Evolutionary conservation across 2,797 vertebrate species (phyloP).

Genomic region (Sus cebifrons): DNA sequence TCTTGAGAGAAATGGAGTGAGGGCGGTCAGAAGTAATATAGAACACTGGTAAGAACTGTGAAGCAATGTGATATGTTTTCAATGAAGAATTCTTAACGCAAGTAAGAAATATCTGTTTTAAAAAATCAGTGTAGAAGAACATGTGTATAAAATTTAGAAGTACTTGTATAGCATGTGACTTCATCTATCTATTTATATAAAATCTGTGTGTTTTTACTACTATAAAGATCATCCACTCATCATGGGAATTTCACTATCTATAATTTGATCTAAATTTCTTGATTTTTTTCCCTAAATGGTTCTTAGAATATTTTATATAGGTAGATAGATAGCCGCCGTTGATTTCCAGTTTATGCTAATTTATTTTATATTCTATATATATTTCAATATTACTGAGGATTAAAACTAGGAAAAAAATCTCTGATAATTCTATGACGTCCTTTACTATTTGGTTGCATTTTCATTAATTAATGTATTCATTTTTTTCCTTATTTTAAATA

Average conservation of each 20-base stretch:
- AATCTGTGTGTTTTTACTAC: constrained; percentile 1
- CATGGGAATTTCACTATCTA: constrained; percentile 10
- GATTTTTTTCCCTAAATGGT: not conserved
- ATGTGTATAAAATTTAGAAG: not conserved
- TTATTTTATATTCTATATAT: not conserved
- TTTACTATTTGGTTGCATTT: not conserved
- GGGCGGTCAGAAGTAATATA: not conserved
- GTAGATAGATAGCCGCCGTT: not conserved
- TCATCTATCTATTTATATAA: constrained; percentile 6
- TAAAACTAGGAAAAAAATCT: constrained; percentile 41
- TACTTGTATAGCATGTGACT: not conserved
- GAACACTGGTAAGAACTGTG: not conserved
- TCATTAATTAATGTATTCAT: not conserved
- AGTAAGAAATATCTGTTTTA: not conserved
- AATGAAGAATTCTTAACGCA: not conserved
- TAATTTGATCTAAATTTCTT: constrained; percentile 45
- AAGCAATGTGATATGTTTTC: not conserved
- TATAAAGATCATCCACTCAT: not conserved
- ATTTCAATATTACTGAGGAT: constrained; percentile 11
- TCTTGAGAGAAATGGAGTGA: not conserved
- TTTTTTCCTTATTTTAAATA: not conserved
- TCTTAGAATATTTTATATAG: constrained; percentile 38
- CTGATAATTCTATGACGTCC: not conserved
- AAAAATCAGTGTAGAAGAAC: not conserved
- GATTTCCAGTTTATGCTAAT: not conserved